Conservation (phyloP, 1,140 invertebrate genomes). For the Grapholita molesta region DNA sequence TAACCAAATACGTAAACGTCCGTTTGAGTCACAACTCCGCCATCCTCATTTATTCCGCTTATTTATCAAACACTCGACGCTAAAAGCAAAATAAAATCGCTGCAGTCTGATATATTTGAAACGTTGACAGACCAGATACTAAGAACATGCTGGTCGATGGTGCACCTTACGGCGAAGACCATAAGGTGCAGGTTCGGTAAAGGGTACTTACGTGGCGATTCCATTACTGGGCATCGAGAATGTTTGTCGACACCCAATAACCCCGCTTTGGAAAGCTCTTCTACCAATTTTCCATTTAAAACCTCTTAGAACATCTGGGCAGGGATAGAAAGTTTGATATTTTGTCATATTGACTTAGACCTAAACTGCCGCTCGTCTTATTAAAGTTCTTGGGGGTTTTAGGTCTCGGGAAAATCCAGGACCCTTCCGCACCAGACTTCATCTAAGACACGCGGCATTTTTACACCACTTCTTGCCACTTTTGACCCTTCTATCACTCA, state of each 20-base stretch:
- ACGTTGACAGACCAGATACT: not conserved
- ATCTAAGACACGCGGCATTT: no score
- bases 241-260: not conserved
- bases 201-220: not conserved
- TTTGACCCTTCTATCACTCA: no score
- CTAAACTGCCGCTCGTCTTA: no score
- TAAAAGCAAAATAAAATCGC: not conserved
- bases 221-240: not conserved
- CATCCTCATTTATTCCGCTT: not conserved
- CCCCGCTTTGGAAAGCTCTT: not conserved
- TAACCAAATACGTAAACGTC: not conserved
- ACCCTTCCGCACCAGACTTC: no score
- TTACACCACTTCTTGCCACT: no score
- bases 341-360: not conserved
- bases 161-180: not conserved
- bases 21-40: not conserved
- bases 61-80: not conserved
- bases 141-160: not conserved
- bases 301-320: not conserved
- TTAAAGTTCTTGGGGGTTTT: no score
- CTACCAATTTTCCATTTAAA: constrained; percentile 12
- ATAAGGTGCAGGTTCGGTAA: not conserved
- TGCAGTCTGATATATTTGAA: not conserved
- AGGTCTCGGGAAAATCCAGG: no score
- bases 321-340: not conserved